Conservation (phyloP, 2,797 vertebrate species). For the Anableps anableps region DNA sequence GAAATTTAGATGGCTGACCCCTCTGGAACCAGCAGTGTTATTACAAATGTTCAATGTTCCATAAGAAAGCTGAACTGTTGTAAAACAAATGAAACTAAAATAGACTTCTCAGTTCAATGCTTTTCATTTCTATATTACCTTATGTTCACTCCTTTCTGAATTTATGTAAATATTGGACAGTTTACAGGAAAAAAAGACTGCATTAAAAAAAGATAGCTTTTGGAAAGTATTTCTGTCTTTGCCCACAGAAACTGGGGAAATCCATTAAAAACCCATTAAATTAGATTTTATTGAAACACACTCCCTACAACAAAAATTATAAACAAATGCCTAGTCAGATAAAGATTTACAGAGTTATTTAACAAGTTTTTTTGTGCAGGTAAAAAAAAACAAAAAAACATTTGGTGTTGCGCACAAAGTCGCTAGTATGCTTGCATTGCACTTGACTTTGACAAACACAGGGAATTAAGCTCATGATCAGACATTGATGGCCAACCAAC, state of each 20-base stretch:
- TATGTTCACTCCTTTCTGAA: neutral
- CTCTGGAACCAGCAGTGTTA: neutral
- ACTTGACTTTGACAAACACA: too few species aligned
- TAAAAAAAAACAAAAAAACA: too few species aligned
- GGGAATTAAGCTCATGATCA: too few species aligned
- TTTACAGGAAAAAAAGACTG: neutral
- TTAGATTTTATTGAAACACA: neutral
- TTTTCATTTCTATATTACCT: neutral
- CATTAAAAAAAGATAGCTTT: neutral
- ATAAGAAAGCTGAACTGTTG: neutral
- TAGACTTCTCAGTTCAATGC: neutral
- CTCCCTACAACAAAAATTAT: too few species aligned
- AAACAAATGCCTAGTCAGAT: neutral
- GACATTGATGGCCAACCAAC: too few species aligned
- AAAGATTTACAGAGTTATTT: neutral
- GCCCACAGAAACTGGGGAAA: neutral
- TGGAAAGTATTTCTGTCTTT: neutral
- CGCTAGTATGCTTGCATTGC: too few species aligned
- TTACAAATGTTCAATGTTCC: neutral
- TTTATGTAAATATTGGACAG: neutral
- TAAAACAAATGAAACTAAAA: neutral
- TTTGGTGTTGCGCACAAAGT: too few species aligned
- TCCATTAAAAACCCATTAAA: neutral
- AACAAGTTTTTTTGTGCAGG: neutral
- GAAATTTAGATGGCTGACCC: neutral